These are phyloP conservation scores for Choloepus hoffmanni DNA, from an alignment of 2,113 vertebrate genomes.

Conservation along the genomic window DNA sequence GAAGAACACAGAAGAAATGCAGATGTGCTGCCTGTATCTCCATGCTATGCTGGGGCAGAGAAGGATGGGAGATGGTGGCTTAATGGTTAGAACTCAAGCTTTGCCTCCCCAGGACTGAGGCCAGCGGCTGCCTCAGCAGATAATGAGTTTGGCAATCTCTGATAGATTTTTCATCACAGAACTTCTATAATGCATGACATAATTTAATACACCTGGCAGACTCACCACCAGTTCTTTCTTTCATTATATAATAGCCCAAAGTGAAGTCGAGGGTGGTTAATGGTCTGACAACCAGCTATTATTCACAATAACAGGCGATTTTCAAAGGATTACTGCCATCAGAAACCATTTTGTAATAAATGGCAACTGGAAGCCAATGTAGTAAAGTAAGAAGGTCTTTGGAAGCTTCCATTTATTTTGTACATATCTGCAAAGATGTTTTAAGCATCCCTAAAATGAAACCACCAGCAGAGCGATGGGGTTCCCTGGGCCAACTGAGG, in stretches of 20 bases:
- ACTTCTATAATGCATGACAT: slow-evolving; percentile 84
- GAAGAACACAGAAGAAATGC: not conserved
- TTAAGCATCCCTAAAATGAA: slow-evolving; percentile 74
- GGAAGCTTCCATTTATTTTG: slow-evolving; percentile 77
- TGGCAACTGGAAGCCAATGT: slow-evolving; percentile 80
- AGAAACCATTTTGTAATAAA: slow-evolving; percentile 84
- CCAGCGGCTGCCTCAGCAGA: slow-evolving; percentile 80
- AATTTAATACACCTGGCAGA: slow-evolving; percentile 88
- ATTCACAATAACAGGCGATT: slow-evolving; percentile 85
- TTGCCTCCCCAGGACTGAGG: slow-evolving; percentile 78
- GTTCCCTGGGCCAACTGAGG: not conserved
- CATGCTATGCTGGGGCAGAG: slow-evolving; percentile 52
- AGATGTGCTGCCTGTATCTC: not conserved
- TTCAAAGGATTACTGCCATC: slow-evolving; percentile 83
- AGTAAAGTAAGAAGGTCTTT: slow-evolving; percentile 82
- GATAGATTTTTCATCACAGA: slow-evolving; percentile 80
- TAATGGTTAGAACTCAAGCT: slow-evolving; percentile 74
- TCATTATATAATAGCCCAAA: slow-evolving; percentile 85
- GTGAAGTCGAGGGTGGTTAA: slow-evolving; percentile 86
- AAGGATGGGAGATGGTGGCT: slow-evolving; percentile 75
- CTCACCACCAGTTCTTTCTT: slow-evolving; percentile 83
- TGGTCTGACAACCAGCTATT: slow-evolving; percentile 85
- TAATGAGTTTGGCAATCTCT: slow-evolving; percentile 86
- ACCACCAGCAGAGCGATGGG: slow-evolving; percentile 30
- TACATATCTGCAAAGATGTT: slow-evolving; percentile 71